phyloP scores from a whole-genome alignment of 2,888 invertebrate species.

The Lasioglossum morio region DNA sequence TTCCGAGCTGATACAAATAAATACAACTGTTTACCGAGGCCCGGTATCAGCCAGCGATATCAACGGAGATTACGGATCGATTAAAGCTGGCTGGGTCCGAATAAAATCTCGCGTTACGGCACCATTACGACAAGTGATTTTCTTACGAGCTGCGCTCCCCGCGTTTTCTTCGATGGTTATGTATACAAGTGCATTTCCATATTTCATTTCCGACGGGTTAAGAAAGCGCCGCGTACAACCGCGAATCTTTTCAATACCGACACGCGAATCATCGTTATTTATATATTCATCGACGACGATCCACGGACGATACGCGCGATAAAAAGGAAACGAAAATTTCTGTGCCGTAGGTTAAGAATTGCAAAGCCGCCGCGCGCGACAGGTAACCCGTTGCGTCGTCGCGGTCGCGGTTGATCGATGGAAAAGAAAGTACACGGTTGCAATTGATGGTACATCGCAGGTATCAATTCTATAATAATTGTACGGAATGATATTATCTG shows the following conservation, averaged over 20 bases:
- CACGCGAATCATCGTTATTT: neutral
- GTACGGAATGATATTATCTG: neutral
- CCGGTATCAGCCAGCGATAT: neutral
- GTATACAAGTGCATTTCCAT: neutral
- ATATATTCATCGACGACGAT: neutral
- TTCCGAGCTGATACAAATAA: conserved; percentile 6
- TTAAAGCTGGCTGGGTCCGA: neutral
- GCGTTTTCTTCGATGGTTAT: neutral
- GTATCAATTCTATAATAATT: neutral
- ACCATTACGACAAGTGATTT: neutral
- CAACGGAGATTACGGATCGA: neutral
- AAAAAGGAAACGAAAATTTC: neutral
- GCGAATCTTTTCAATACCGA: neutral
- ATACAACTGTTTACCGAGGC: neutral
- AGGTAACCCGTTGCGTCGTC: neutral
- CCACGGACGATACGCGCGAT: neutral
- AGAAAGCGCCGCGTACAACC: neutral
- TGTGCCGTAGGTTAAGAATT: neutral
- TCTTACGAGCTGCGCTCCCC: neutral
- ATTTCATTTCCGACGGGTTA: neutral
- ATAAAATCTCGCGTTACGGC: neutral
- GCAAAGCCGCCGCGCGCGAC: neutral
- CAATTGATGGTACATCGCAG: neutral
- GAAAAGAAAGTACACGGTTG: neutral
- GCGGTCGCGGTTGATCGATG: neutral